Percentiles rank a stretch among this genome's conserved stretches.
Conservation (phyloP, 2,888 invertebrate species). For the Drosophila barbarae region DNA sequence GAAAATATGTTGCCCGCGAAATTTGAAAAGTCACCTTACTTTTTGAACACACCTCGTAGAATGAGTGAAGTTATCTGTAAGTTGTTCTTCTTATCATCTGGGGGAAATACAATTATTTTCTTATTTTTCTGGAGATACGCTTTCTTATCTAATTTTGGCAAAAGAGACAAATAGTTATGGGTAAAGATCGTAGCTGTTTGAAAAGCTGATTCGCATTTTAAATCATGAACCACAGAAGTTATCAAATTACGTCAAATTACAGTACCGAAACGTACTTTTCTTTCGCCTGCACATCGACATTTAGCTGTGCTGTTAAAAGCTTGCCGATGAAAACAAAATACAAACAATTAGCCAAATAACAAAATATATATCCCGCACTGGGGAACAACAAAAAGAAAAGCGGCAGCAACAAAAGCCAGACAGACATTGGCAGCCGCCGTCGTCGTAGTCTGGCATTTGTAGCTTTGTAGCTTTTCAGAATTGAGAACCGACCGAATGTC, state of each 20-base stretch:
- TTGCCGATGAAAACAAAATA: slow-evolving; percentile 50
- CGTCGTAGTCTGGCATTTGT: slow-evolving; percentile 28
- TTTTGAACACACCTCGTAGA: no score
- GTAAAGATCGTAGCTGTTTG: not conserved
- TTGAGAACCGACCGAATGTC: slow-evolving; percentile 38
- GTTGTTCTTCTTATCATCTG: not conserved
- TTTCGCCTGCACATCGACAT: slow-evolving; percentile 34
- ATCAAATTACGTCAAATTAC: slow-evolving; percentile 7
- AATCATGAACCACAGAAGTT: not conserved
- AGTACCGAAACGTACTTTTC: slow-evolving; percentile 24
- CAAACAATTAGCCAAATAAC: slow-evolving; percentile 66
- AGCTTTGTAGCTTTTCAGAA: slow-evolving; percentile 42
- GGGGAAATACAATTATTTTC: not conserved
- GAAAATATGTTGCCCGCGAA: no score
- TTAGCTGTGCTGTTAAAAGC: slow-evolving; percentile 26
- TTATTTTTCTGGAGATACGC: not conserved
- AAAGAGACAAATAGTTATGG: not conserved
- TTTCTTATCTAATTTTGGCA: slow-evolving; percentile 1
- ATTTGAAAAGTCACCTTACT: no score
- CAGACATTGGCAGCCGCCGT: slow-evolving; percentile 63
- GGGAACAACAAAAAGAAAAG: slow-evolving; percentile 28
- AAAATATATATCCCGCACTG: slow-evolving; percentile 41
- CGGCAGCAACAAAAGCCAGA: slow-evolving; percentile 37
- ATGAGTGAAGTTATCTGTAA: no score
- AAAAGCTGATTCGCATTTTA: not conserved